Base-by-base conservation (phyloP, 2,888 invertebrate species). In the Napeogenes sylphis region DNA sequence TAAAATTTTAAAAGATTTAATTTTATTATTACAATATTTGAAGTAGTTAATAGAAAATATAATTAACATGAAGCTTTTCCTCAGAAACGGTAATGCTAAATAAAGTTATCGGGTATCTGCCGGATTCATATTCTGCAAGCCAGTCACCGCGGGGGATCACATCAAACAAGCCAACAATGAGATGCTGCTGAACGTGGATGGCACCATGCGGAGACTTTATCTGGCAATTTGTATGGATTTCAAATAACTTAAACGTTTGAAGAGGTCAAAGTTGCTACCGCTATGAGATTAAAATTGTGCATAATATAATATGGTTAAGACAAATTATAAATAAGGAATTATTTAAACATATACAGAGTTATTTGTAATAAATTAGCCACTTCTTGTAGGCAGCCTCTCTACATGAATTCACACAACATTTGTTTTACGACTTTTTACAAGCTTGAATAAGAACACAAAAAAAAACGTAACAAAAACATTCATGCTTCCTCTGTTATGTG, bases 151-250 rank as follows among this genome's bases (percentile, higher is more conserved):
- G 59, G 59, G 65, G 56, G 47, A 62, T 61, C 14, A 53, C 62
- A 63, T 65, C 60, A 65, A 57, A 65, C 62, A 60, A 53, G 45
- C 53, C 53, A 59, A 57, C 63, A 62, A 65, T 47, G 60, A 56
- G 21, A 21, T 21, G 58, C 59, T 63, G 58, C 62, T 65, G 65
- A 61, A 65, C 65, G 60, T 63, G 60, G 47, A 57, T 47, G 65
- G 65, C 61, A 58, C 63, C 61, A 65, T 51, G 61, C 67, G 65
- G 67, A 14, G 67, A 60, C 56, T 64, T 58, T 64, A 64, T 61
- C 65, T 60, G 32, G 58, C 61, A 61, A 65, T 63, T 67, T 67
- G 63, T 67, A 57, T 56, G 47, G 45, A 60, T 64, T 62, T 62
- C 55, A 58, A 64, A 65, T 62, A 62, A 62, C 53, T 64, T 59